Evolutionary conservation across 2,888 invertebrate genomes (phyloP).

Genomic region (Margaritifera margaritifera): DNA sequence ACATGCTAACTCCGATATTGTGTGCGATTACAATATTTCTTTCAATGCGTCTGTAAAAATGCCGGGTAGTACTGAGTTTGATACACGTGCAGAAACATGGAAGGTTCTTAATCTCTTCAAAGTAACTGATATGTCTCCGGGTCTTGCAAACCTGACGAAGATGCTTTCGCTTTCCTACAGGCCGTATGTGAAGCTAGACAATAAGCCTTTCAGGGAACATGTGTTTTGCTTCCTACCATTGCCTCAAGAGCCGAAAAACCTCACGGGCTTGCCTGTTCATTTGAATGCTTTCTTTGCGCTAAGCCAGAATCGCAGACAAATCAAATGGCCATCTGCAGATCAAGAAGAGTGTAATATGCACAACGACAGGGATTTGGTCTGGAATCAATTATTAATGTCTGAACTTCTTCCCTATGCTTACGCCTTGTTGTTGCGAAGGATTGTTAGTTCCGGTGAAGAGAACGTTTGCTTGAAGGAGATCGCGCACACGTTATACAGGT

Average conservation of each 20-base stretch:
- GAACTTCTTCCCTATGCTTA: constrained; percentile 32
- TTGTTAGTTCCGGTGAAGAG: constrained; percentile 2
- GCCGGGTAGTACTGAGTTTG: too few relatives aligned
- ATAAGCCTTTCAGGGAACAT: constrained; percentile 11
- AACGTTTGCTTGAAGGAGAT: background rate
- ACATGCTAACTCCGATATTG: too few relatives aligned
- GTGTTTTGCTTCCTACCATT: constrained; percentile 29
- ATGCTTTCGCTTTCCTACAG: constrained; percentile 14
- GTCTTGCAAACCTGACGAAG: constrained; percentile 2
- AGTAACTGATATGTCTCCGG: constrained; percentile 8
- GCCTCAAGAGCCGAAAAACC: constrained; percentile 16
- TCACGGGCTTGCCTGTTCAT: constrained; percentile 25
- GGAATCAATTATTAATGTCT: constrained; percentile 15
- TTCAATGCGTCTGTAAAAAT: too few relatives aligned
- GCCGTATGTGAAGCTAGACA: constrained; percentile 8
- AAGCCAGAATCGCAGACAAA: constrained; percentile 21
- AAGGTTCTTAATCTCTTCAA: constrained; percentile 15
- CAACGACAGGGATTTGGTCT: constrained; percentile 17
- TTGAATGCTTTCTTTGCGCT: constrained; percentile 29
- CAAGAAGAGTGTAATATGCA: constrained; percentile 10
- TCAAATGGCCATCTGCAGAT: constrained; percentile 18
- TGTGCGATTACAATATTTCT: too few relatives aligned
- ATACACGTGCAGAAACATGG: constrained; percentile 9
- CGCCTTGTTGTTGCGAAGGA: constrained; percentile 4
- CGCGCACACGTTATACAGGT: constrained; percentile 9